Evolutionary conservation across 2,888 invertebrate genomes (phyloP).

Genomic region (Bhutanitis thaidina): DNA sequence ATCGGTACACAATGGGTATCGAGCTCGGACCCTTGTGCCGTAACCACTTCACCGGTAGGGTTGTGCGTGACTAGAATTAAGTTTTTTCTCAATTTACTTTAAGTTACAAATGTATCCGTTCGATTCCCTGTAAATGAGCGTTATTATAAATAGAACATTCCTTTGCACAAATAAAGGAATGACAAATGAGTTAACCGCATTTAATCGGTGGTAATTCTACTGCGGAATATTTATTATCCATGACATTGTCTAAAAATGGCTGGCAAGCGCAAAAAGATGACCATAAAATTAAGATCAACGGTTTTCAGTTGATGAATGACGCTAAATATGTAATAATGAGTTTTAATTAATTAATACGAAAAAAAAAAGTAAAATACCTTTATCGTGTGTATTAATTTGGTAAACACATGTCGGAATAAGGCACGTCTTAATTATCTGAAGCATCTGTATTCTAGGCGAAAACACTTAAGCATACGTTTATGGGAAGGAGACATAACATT

Average conservation of each 20-base stretch:
- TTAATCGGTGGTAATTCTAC: slow-evolving; percentile 3
- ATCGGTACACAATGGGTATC: slow-evolving; percentile 62
- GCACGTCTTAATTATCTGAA: slow-evolving; percentile 3
- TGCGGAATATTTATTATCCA: slow-evolving; percentile 13
- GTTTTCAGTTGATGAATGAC: neutral
- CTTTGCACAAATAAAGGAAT: neutral
- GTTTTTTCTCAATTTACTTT: slow-evolving; percentile 6
- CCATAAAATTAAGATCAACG: slow-evolving; percentile 5
- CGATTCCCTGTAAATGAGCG: slow-evolving; percentile 1
- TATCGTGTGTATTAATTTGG: slow-evolving; percentile 1
- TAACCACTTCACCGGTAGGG: slow-evolving; percentile 55
- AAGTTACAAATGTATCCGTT: slow-evolving; percentile 1
- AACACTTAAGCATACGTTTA: slow-evolving; percentile 1
- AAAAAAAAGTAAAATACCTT: slow-evolving; percentile 1
- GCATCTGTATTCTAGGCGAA: slow-evolving; percentile 5
- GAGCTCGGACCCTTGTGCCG: slow-evolving; percentile 53
- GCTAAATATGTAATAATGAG: slow-evolving; percentile 1
- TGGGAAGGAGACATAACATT: neutral
- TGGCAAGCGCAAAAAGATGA: neutral
- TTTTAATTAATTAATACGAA: slow-evolving; percentile 6
- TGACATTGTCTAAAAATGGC: slow-evolving; percentile 9
- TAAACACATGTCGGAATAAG: neutral
- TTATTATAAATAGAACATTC: slow-evolving; percentile 7
- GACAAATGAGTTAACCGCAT: neutral
- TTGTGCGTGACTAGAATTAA: slow-evolving; percentile 63